Percentiles rank a stretch among this genome's conserved stretches.
phyloP scores from a whole-genome alignment of 2,797 vertebrate genomes.

The Falco novaeseelandiae region DNA sequence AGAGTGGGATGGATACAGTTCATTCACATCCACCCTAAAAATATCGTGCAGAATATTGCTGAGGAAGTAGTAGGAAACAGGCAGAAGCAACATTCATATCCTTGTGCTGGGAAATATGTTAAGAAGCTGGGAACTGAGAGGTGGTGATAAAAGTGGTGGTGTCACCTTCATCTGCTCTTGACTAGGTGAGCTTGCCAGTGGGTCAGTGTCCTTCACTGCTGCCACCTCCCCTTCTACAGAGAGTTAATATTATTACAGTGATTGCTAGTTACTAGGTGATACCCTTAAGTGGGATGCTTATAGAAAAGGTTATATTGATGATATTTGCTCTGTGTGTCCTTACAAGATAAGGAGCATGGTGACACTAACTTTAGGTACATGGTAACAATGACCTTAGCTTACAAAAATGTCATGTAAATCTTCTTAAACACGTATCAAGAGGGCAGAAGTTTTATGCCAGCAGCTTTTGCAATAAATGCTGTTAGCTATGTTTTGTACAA shows the following conservation, averaged over 20 bases:
- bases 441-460: neutral
- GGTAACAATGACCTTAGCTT: neutral
- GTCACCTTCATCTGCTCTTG: neutral
- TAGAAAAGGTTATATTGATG: neutral
- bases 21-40: conserved; percentile 49
- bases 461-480: neutral
- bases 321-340: neutral
- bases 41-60: conserved; percentile 25
- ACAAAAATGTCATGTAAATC: neutral
- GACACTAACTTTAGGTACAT: neutral
- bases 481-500: neutral
- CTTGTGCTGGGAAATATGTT: neutral
- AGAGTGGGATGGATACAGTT: neutral
- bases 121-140: neutral
- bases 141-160: neutral
- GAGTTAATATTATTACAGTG: neutral
- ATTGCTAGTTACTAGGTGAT: neutral
- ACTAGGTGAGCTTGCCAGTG: neutral
- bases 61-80: conserved; percentile 25
- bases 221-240: neutral
- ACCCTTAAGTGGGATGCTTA: neutral
- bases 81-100: neutral
- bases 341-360: neutral
- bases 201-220: neutral
- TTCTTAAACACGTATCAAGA: neutral